Percentiles rank a stretch among this genome's conserved stretches.
phyloP scores from a whole-genome alignment of 2,888 invertebrate species.

The Deladenus siricidicola region DNA sequence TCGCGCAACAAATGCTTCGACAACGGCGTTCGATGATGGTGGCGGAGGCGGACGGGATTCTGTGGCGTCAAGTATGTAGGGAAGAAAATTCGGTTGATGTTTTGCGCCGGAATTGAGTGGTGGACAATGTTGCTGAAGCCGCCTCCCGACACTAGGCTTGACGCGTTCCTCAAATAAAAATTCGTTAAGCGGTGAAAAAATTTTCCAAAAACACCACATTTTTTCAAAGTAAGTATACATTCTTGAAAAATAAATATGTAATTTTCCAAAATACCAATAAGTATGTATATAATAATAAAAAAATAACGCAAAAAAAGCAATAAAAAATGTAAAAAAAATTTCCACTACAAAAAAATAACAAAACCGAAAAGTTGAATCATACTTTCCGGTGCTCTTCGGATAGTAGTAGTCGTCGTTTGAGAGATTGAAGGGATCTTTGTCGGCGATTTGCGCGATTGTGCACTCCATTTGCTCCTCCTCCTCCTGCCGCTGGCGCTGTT shows the following conservation, averaged over 20 bases:
- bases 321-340: too few species aligned
- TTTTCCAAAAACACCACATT: neutral
- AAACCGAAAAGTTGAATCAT: neutral
- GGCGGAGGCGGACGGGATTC: constrained; percentile 67
- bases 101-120: constrained; percentile 94
- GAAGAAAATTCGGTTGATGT: constrained; percentile 84
- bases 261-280: too few species aligned
- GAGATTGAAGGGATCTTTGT: constrained; percentile 83
- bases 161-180: constrained; percentile 2
- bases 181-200: constrained; percentile 14
- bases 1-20: constrained; percentile 24
- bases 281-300: too few species aligned
- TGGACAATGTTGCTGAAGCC: constrained; percentile 60
- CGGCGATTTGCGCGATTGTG: constrained; percentile 46
- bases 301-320: too few species aligned
- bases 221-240: too few species aligned
- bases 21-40: constrained; percentile 70
- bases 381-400: constrained; percentile 67
- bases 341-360: too few species aligned
- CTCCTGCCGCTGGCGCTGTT: constrained; percentile 51
- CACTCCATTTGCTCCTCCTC: constrained; percentile 52
- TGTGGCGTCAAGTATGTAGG: constrained; percentile 75
- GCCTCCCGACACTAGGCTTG: constrained; percentile 1
- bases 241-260: too few species aligned
- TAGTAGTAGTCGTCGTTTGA: constrained; percentile 94